A percentile compares a stretch with the other conserved stretches of the same genome.
Conservation (phyloP, 2,113 vertebrate genomes). For the Collichthys lucidus region DNA sequence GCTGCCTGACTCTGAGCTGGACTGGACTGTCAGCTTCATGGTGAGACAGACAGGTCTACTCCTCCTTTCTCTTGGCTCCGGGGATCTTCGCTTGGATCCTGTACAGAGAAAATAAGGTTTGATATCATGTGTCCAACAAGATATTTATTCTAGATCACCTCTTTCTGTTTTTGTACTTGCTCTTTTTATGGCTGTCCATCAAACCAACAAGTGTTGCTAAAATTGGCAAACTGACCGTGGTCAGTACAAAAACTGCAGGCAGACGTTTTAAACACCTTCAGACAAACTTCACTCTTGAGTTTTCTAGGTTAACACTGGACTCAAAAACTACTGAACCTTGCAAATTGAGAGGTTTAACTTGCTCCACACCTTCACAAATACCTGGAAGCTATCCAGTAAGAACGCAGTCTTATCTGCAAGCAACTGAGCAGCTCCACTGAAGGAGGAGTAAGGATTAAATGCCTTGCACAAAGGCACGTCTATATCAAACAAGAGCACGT, state of each 20-base stretch:
- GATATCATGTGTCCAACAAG: conserved; percentile 9
- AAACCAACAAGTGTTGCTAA: background rate
- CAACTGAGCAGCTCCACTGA: conserved; percentile 1
- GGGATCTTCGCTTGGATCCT: conserved; percentile 99
- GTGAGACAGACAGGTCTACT: conserved; percentile 82
- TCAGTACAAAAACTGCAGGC: background rate
- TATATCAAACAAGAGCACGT: background rate
- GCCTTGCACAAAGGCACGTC: conserved; percentile 1
- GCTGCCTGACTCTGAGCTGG: conserved; percentile 68
- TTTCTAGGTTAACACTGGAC: background rate
- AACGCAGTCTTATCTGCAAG: background rate
- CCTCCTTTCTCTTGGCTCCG: conserved; percentile 95
- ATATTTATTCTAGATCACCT: conserved; percentile 9
- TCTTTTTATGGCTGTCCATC: conserved; percentile 43
- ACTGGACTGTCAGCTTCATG: conserved; percentile 61
- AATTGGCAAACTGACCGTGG: background rate
- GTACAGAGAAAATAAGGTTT: conserved; percentile 42
- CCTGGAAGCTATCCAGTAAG: background rate
- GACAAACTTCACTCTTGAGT: background rate
- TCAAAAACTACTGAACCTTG: background rate
- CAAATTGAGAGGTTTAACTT: background rate
- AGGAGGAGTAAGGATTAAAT: background rate
- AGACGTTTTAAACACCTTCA: background rate
- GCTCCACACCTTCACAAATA: background rate
- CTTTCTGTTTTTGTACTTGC: background rate